These are phyloP conservation scores for Macroteleia sp. DNA, from an alignment of 2,888 invertebrate species.

Conservation along the genomic window DNA sequence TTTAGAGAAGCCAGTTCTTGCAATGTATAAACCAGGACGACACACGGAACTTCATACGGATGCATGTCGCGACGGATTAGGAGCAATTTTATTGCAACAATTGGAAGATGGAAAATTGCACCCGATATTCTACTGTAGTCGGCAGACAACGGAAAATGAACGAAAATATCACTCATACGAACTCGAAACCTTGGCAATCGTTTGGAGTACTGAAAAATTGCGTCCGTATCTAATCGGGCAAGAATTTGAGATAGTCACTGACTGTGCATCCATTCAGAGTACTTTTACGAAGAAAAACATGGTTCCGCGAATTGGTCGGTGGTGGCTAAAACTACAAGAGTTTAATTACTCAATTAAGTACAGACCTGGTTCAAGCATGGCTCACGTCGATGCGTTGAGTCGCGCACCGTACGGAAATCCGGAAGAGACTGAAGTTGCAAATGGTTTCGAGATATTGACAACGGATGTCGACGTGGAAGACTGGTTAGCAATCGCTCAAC, in stretches of 20 bases:
- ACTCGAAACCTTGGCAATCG: slow-evolving; percentile 50
- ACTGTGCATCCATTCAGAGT: slow-evolving; percentile 66
- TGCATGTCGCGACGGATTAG: slow-evolving; percentile 2
- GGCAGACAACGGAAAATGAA: slow-evolving; percentile 16
- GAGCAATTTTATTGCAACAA: slow-evolving; percentile 12
- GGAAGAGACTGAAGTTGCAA: slow-evolving; percentile 14
- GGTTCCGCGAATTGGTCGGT: slow-evolving; percentile 71
- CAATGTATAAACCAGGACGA: slow-evolving; percentile 4
- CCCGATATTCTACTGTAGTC: slow-evolving; percentile 60
- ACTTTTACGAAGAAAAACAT: slow-evolving; percentile 71
- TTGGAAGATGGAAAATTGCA: slow-evolving; percentile 6
- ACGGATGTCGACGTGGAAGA: slow-evolving; percentile 58
- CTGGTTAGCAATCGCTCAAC: slow-evolving; percentile 66
- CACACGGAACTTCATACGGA: slow-evolving; percentile 28
- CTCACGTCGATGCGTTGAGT: slow-evolving; percentile 67
- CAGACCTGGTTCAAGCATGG: slow-evolving; percentile 54
- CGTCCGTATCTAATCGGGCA: slow-evolving; percentile 42
- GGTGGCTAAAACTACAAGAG: slow-evolving; percentile 70
- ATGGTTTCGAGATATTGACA: background rate
- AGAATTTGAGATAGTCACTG: slow-evolving; percentile 32
- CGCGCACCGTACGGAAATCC: slow-evolving; percentile 49
- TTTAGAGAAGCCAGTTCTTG: slow-evolving; percentile 15
- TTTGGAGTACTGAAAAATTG: slow-evolving; percentile 32
- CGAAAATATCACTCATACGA: slow-evolving; percentile 49
- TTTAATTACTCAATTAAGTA: slow-evolving; percentile 60